Evolutionary conservation across 1,140 invertebrate species (phyloP).

Genomic region (Parapsyche elsis): DNA sequence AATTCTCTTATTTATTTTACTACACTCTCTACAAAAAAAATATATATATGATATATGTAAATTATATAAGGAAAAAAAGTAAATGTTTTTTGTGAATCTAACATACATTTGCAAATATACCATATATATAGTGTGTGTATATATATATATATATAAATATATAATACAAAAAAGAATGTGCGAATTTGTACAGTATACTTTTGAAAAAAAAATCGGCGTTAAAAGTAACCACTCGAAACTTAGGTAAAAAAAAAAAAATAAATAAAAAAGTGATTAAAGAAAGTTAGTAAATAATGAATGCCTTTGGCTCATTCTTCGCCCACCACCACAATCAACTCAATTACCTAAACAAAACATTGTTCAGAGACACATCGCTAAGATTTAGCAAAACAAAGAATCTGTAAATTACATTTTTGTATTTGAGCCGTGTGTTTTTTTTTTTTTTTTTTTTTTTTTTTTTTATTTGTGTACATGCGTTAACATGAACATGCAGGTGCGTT

Average conservation of each 20-base stretch:
- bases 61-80: slow-evolving; percentile 14
- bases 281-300: slow-evolving; percentile 61
- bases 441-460: background rate
- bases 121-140: background rate
- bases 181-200: slow-evolving; percentile 11
- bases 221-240: slow-evolving; percentile 34
- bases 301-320: slow-evolving; percentile 64
- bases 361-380: background rate
- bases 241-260: no score
- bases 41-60: slow-evolving; percentile 18
- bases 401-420: background rate
- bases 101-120: slow-evolving; percentile 25
- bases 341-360: background rate
- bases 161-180: slow-evolving; percentile 22
- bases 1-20: slow-evolving; percentile 36
- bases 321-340: slow-evolving; percentile 41
- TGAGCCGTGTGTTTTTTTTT: background rate
- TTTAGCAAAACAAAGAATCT: background rate
- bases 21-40: slow-evolving; percentile 42
- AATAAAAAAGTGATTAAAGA: slow-evolving; percentile 51
- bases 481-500: background rate
- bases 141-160: slow-evolving; percentile 7
- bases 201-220: slow-evolving; percentile 33
- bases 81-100: slow-evolving; percentile 15
- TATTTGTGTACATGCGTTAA: background rate